Evolutionary conservation across 2,797 vertebrate species (phyloP).

Genomic region (Adelosebastes latens): DNA sequence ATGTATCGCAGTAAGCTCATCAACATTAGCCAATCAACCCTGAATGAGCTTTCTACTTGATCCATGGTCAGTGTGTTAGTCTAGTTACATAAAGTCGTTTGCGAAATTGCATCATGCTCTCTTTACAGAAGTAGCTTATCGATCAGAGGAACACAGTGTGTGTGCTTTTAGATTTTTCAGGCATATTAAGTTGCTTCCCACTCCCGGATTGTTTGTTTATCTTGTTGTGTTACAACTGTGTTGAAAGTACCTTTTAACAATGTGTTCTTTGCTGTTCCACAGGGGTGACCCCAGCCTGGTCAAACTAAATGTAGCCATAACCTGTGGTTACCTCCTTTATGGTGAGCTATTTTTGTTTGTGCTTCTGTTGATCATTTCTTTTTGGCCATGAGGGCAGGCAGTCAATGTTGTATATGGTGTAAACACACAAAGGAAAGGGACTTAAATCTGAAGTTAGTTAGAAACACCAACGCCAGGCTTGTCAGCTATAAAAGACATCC

Average conservation of each 20-base stretch:
- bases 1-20: background rate
- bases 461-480: background rate
- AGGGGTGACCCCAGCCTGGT: conserved; percentile 85
- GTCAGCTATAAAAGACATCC: background rate
- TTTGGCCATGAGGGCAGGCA: background rate
- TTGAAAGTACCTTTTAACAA: conserved; percentile 10
- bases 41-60: conserved; percentile 1
- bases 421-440: background rate
- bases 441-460: background rate
- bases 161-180: background rate
- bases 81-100: background rate
- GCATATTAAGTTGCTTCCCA: background rate
- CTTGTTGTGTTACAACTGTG: background rate
- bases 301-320: conserved; percentile 87
- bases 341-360: conserved; percentile 72
- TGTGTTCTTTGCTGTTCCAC: conserved; percentile 45
- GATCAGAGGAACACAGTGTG: background rate
- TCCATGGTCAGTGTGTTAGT: background rate
- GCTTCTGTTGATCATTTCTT: background rate
- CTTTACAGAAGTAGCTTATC: conserved; percentile 11
- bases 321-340: conserved; percentile 87
- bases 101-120: conserved; percentile 2
- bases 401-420: background rate
- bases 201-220: background rate
- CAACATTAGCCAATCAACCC: conserved; percentile 2